Conservation (phyloP, 2,888 invertebrate genomes). For the Zhuqinia jingwanae region DNA sequence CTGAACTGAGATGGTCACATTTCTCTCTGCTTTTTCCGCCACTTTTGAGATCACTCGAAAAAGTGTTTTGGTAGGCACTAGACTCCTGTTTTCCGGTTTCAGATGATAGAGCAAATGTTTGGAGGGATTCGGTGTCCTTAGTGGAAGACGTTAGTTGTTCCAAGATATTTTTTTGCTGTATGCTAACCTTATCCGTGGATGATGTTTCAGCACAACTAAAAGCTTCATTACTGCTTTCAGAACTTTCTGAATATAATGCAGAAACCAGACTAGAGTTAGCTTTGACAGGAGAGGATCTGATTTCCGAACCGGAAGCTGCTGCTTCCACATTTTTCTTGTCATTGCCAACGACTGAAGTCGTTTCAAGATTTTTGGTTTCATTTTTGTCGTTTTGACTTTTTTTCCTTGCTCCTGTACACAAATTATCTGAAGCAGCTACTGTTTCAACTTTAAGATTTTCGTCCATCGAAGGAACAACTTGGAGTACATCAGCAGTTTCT, state of each 20-base stretch:
- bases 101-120: too few relatives aligned
- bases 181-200: not conserved
- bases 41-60: too few relatives aligned
- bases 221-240: conserved; percentile 52
- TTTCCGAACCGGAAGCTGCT: not conserved
- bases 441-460: too few relatives aligned
- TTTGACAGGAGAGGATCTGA: not conserved
- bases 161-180: not conserved
- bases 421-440: too few relatives aligned
- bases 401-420: not conserved
- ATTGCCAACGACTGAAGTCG: not conserved
- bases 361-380: not conserved
- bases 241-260: conserved; percentile 62
- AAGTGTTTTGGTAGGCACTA: too few relatives aligned
- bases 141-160: not conserved
- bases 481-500: too few relatives aligned
- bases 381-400: not conserved
- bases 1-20: not conserved
- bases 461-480: too few relatives aligned
- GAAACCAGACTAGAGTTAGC: conserved; percentile 44
- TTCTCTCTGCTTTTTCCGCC: not conserved
- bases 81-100: too few relatives aligned
- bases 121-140: not conserved
- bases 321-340: not conserved
- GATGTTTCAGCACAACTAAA: not conserved